Conservation (phyloP, 2,113 vertebrate genomes). For the Lepisosteus oculatus region DNA sequence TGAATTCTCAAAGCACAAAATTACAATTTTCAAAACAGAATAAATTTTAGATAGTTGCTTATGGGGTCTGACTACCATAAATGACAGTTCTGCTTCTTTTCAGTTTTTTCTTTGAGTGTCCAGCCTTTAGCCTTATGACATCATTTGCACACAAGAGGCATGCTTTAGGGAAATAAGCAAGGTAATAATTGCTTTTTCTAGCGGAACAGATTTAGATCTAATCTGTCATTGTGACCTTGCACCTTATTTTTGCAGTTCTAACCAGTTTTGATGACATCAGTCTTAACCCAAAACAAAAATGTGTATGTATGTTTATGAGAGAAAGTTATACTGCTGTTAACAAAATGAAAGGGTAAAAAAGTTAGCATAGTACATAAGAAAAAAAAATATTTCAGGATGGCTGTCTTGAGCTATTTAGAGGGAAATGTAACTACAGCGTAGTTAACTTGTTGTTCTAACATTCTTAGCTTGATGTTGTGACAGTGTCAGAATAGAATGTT, state of each 20-base stretch:
- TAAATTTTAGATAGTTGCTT: neutral
- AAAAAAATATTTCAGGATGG: too few relatives aligned
- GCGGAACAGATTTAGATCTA: conserved; percentile 28
- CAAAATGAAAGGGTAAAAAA: too few relatives aligned
- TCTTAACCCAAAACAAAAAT: too few relatives aligned
- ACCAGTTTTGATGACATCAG: neutral
- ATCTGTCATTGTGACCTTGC: conserved; percentile 20
- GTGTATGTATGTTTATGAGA: too few relatives aligned
- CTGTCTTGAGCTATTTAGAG: too few relatives aligned
- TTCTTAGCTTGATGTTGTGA: too few relatives aligned
- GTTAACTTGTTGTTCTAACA: too few relatives aligned
- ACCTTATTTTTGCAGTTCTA: neutral
- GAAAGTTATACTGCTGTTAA: too few relatives aligned
- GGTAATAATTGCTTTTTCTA: conserved; percentile 9
- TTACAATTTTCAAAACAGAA: neutral
- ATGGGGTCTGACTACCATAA: neutral
- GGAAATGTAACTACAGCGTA: too few relatives aligned
- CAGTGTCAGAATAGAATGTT: too few relatives aligned
- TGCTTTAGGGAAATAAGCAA: neutral
- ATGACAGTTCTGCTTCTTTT: neutral
- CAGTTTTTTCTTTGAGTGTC: neutral
- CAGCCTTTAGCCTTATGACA: conserved; percentile 11
- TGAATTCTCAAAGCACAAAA: neutral
- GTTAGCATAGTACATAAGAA: too few relatives aligned
- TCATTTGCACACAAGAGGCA: neutral